These are phyloP conservation scores for Natator depressus DNA, from an alignment of 2,113 vertebrate genomes.

Conservation along the genomic window DNA sequence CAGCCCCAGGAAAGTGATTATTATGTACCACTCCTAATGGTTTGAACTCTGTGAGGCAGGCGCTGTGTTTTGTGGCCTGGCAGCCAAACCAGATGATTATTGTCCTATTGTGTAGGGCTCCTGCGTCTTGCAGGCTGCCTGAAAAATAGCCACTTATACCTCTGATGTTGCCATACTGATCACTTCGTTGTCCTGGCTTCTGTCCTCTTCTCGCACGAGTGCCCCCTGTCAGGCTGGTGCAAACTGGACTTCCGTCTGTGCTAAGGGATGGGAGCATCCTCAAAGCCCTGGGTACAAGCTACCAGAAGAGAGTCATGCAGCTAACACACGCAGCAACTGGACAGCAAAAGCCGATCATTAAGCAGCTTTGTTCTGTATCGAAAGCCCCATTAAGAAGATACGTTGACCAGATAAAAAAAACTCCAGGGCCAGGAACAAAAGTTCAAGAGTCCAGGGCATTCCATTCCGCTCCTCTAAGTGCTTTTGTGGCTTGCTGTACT, in stretches of 20 bases:
- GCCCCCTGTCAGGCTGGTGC: not conserved
- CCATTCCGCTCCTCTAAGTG: not conserved
- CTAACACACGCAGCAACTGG: not conserved
- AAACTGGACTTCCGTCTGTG: not conserved
- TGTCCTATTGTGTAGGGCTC: not conserved
- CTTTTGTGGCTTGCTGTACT: not conserved
- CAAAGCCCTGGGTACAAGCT: too few species aligned
- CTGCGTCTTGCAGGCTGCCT: not conserved
- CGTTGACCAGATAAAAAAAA: not conserved
- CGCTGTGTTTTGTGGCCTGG: not conserved
- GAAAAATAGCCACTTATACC: not conserved
- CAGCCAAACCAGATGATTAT: not conserved
- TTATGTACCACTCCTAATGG: not conserved
- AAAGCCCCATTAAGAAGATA: not conserved
- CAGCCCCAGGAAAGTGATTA: not conserved
- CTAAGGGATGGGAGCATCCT: not conserved
- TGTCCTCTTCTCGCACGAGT: not conserved
- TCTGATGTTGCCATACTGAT: not conserved
- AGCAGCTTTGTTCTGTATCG: not conserved
- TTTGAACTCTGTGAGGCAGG: accelerated
- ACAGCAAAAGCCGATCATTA: not conserved
- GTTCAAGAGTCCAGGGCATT: not conserved
- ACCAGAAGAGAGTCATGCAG: not conserved
- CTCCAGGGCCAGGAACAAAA: not conserved
- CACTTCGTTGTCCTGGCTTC: not conserved